Base-by-base conservation (phyloP, 2,113 vertebrate genomes). In the Hydrochoerus hydrochaeris region DNA sequence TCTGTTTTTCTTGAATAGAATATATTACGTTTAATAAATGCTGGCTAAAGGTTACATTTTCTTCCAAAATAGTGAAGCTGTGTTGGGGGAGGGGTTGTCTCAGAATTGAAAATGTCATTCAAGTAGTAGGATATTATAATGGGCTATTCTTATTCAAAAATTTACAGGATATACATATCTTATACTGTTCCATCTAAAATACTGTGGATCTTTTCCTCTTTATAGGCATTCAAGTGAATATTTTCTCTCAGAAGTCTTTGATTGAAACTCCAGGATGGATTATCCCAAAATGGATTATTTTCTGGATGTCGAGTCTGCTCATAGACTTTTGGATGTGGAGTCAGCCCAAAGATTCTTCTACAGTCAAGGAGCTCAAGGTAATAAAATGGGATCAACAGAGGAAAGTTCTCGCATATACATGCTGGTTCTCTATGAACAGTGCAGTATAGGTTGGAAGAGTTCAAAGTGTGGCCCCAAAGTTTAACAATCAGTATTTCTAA, bases 341-440 rank as follows among this genome's bases (percentile, higher is more conserved):
- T 98, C 98, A 24, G 98, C 99, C 97, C 99, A 99, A 44, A 98
- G 99, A 95, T 98, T 99, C 97, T 99, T 99, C 97, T 99, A 99
- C 95, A 99, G 98, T 88, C 99, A 99, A 98, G 99, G 99, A 97
- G 99, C 99, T 94, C 99, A 99, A 99, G 99, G 99, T 99, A 99
- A 98, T 95, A 94, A 90, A 94, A 49, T 32, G 35, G 52, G 62
- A 78, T 44, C 75, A 32, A 46, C 65, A 77, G 86, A 83, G 57
- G 85, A 94, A 92, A 95, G 3, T 38, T 90, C 90, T 81, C 69
- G 90, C 12, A 1, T 28, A 24, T 82, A 28, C 19, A 5, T 5
- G 35, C 32, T 52, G 58, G 26, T 81, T 93, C 95, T 44, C 3
- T 71, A 35, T 10, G 49, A 67, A 71, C 17, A 24, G 30, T 54